A percentile compares a stretch with the other conserved stretches of the same genome.
These are phyloP conservation scores for Uloborus diversus DNA, from an alignment of 1,140 invertebrate genomes.

Conservation along the genomic window DNA sequence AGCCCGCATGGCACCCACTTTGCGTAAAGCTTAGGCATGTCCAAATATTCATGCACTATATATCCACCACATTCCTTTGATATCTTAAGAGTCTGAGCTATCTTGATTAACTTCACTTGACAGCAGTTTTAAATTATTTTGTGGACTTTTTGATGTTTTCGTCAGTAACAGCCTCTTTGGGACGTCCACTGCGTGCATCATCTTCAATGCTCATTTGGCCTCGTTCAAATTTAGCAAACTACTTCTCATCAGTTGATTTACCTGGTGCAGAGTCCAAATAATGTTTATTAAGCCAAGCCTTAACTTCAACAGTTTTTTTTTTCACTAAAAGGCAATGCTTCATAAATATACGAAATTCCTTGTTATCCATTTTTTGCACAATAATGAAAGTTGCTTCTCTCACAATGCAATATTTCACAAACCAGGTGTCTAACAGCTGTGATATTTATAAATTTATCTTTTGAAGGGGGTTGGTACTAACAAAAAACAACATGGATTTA, in stretches of 20 bases:
- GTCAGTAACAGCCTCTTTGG: constrained; percentile 9
- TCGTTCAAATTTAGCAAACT: constrained; percentile 6
- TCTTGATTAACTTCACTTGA: constrained; percentile 12
- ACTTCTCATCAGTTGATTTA: constrained; percentile 6
- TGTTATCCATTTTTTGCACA: constrained; percentile 13
- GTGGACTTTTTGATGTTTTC: constrained; percentile 23
- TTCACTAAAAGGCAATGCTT: not conserved
- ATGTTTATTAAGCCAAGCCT: not conserved
- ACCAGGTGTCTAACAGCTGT: too few relatives aligned
- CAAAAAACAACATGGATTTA: too few relatives aligned
- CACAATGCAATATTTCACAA: not conserved
- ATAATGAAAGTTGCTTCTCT: constrained; percentile 6
- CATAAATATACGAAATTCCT: not conserved
- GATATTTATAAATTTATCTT: too few relatives aligned
- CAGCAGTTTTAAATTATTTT: constrained; percentile 20
- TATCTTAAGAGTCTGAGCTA: constrained; percentile 27
- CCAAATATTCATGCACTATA: constrained; percentile 11
- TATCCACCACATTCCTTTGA: not conserved
- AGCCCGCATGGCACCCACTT: constrained; percentile 20
- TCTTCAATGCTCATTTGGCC: constrained; percentile 10
- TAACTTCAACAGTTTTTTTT: constrained; percentile 8
- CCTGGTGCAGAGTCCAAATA: not conserved
- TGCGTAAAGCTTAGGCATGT: constrained; percentile 1
- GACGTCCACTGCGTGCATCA: not conserved
- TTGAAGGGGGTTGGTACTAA: too few relatives aligned